These are phyloP conservation scores for Pelusios castaneus DNA, from an alignment of 2,113 vertebrate genomes.

Conservation along the genomic window DNA sequence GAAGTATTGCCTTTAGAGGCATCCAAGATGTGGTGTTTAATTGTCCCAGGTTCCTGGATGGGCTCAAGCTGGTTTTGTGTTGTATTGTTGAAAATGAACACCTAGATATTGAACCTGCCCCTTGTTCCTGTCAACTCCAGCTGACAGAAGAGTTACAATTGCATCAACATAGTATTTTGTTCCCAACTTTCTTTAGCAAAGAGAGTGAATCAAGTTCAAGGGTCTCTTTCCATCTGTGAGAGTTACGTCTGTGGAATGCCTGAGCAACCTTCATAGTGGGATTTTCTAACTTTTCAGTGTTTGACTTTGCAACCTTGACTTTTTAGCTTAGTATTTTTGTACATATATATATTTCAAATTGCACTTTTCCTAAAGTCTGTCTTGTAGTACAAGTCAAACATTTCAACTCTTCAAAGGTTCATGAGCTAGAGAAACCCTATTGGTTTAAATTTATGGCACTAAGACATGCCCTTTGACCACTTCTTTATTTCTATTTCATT, in stretches of 20 bases:
- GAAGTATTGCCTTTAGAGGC: too few relatives aligned
- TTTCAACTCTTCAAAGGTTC: neutral
- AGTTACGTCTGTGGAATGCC: neutral
- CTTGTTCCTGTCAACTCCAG: too few relatives aligned
- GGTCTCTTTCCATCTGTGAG: neutral
- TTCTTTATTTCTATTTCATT: neutral
- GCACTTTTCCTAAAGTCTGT: neutral
- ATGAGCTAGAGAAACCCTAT: neutral
- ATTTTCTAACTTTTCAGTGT: neutral
- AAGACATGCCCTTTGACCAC: neutral
- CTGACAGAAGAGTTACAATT: too few relatives aligned
- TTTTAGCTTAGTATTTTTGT: neutral
- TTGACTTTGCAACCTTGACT: neutral
- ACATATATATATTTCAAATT: neutral
- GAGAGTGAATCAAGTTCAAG: neutral
- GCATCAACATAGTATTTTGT: neutral
- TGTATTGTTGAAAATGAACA: too few relatives aligned
- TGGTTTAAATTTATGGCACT: neutral
- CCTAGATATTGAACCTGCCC: too few relatives aligned
- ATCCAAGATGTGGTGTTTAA: too few relatives aligned
- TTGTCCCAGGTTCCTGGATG: too few relatives aligned
- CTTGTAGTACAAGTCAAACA: neutral
- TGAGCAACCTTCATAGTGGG: neutral
- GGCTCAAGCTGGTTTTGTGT: too few relatives aligned
- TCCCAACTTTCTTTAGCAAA: neutral